Conservation (phyloP, 1,140 invertebrate genomes). For the Drosophila nigromelanica region DNA sequence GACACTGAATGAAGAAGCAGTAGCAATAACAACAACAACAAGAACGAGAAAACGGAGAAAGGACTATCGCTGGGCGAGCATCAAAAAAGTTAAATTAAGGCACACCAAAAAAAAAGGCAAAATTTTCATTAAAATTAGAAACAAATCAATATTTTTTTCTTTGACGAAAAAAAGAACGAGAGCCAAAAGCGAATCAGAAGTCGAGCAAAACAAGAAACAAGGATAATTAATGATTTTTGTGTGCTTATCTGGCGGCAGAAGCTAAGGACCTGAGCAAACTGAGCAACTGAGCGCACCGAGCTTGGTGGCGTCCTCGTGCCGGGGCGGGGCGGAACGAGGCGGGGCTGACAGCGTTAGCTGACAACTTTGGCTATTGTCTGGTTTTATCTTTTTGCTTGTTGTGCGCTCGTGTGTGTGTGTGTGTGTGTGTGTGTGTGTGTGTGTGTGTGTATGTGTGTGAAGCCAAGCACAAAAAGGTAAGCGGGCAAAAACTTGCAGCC, state of each 20-base stretch:
- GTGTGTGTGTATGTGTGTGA: conserved; percentile 20
- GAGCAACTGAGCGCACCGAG: neutral
- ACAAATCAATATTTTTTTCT: conserved; percentile 80
- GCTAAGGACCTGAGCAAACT: conserved; percentile 6
- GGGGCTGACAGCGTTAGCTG: conserved; percentile 25
- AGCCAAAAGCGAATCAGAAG: conserved; percentile 64
- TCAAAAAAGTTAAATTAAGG: conserved; percentile 82
- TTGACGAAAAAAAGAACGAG: conserved; percentile 10
- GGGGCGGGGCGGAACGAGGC: neutral
- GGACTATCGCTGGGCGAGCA: conserved; percentile 67
- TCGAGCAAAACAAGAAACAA: conserved; percentile 82
- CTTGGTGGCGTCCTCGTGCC: neutral
- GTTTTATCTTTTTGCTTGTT: conserved; percentile 73
- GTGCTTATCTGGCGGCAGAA: conserved; percentile 69
- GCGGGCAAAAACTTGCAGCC: conserved; percentile 64
- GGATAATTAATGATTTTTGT: conserved; percentile 83
- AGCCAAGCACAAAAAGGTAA: conserved; percentile 70
- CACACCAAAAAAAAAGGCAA: conserved; percentile 48
- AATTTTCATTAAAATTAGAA: conserved; percentile 83
- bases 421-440: conserved; percentile 38
- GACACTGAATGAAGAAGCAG: conserved; percentile 27
- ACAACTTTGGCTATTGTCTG: conserved; percentile 79
- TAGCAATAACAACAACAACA: conserved; percentile 16
- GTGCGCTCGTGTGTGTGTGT: conserved; percentile 38
- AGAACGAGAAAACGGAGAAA: neutral